phyloP scores from a whole-genome alignment of 2,113 vertebrate genomes.

The Oryzias melastigma region DNA sequence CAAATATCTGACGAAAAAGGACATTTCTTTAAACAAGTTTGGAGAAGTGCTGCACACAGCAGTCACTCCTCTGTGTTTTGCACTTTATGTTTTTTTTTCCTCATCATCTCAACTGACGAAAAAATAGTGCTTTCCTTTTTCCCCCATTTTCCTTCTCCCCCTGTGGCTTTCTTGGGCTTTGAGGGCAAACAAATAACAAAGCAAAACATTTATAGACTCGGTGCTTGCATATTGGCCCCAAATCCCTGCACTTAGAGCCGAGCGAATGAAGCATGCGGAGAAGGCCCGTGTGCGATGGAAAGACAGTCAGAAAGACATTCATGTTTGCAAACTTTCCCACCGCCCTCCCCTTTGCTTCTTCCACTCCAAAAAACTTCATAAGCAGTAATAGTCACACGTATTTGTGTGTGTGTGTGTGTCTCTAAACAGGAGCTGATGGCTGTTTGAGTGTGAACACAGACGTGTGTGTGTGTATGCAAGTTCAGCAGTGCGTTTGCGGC shows the following conservation, averaged over 20 bases:
- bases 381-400: conserved; percentile 49
- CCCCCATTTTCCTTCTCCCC: conserved; percentile 50
- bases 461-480: conserved; percentile 24
- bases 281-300: conserved; percentile 53
- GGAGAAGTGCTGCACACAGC: conserved; percentile 19
- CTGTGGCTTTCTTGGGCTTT: conserved; percentile 60
- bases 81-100: conserved; percentile 37
- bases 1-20: conserved; percentile 18
- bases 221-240: conserved; percentile 56
- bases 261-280: conserved; percentile 66
- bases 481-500: conserved; percentile 27
- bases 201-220: conserved; percentile 74
- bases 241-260: conserved; percentile 59
- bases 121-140: conserved; percentile 28
- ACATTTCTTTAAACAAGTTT: conserved; percentile 38
- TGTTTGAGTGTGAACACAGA: conserved; percentile 26
- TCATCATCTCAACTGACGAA: conserved; percentile 32
- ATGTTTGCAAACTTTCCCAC: conserved; percentile 74
- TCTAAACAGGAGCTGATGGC: conserved; percentile 31
- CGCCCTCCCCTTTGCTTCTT: conserved; percentile 61
- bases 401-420: conserved; percentile 17
- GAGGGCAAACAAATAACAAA: conserved; percentile 74
- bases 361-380: conserved; percentile 67
- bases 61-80: conserved; percentile 29
- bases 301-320: conserved; percentile 59